A percentile compares a stretch with the other conserved stretches of the same genome.
These are phyloP conservation scores for Protonemura montana DNA, from an alignment of 2,888 invertebrate species.

Conservation along the genomic window DNA sequence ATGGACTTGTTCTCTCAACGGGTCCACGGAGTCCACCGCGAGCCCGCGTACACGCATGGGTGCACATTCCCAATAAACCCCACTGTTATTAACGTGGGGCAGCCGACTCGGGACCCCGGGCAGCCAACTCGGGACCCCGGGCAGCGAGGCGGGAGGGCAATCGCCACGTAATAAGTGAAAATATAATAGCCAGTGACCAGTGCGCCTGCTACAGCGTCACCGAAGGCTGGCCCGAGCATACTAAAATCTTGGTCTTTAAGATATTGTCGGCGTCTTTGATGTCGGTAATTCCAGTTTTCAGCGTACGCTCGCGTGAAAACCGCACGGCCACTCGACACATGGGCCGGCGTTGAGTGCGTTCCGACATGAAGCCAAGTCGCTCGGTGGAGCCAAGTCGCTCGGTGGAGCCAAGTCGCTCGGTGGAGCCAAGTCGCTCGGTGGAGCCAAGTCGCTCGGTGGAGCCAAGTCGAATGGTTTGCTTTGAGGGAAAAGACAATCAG, in stretches of 20 bases:
- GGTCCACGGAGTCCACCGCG: slow-evolving; percentile 21
- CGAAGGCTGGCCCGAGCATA: slow-evolving; percentile 40
- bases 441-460: no score
- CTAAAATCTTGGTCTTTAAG: slow-evolving; percentile 47
- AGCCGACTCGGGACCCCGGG: background rate
- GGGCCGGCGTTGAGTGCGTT: no score
- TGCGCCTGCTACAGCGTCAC: slow-evolving; percentile 25
- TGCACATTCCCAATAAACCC: slow-evolving; percentile 43
- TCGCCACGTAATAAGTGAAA: background rate
- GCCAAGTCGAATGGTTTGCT: no score
- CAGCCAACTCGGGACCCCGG: no score
- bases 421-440: no score
- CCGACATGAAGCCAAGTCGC: no score
- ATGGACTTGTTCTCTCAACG: background rate
- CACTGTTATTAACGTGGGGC: slow-evolving; percentile 47
- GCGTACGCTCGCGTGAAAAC: slow-evolving; percentile 40
- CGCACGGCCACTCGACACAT: background rate
- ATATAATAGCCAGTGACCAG: background rate
- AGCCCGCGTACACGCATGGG: slow-evolving; percentile 42
- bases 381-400: no score
- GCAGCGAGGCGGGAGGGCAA: background rate
- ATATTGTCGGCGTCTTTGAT: slow-evolving; percentile 48
- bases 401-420: no score
- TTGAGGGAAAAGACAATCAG: no score
- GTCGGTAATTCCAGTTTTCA: slow-evolving; percentile 46